Evolutionary conservation across 37 sponge, comb jelly and placozoan species (phyloP).

Genomic region (Dysidea cf. avara): DNA sequence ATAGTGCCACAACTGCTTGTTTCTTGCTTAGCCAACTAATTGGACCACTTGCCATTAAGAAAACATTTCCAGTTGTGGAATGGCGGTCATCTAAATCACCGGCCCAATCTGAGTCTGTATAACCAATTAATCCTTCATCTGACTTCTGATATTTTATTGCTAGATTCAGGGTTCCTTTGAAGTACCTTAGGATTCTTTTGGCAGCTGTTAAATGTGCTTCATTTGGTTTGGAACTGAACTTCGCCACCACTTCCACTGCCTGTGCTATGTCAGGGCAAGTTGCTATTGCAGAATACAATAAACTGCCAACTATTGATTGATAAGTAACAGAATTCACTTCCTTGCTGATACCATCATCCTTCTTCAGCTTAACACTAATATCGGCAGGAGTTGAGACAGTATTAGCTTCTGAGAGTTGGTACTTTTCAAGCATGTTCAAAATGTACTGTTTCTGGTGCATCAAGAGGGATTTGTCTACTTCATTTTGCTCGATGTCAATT

Average conservation of each 20-base stretch:
- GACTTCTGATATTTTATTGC: too few species aligned
- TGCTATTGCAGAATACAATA: conserved; percentile 17
- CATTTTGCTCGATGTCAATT: conserved; percentile 5
- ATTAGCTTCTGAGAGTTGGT: conserved; percentile 10
- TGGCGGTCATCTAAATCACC: too few species aligned
- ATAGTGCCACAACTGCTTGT: conserved; percentile 38
- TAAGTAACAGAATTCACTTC: not conserved
- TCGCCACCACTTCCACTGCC: conserved; percentile 31
- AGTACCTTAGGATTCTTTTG: too few species aligned
- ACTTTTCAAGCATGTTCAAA: conserved; percentile 28
- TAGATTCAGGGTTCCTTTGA: too few species aligned
- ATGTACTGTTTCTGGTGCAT: conserved; percentile 31
- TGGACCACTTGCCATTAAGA: too few species aligned
- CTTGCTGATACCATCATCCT: conserved; percentile 30
- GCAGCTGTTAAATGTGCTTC: conserved; percentile 31
- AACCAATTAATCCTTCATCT: too few species aligned
- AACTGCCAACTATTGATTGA: conserved; percentile 28
- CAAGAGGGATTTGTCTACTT: not conserved
- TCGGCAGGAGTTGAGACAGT: conserved; percentile 23
- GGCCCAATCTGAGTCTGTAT: too few species aligned
- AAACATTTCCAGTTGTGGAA: too few species aligned
- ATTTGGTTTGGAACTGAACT: conserved; percentile 18
- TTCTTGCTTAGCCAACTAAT: conserved; percentile 42
- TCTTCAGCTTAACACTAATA: conserved; percentile 14
- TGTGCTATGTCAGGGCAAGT: too few species aligned